Conservation (phyloP, 2,888 invertebrate genomes). For the Abrostola triplasia region DNA sequence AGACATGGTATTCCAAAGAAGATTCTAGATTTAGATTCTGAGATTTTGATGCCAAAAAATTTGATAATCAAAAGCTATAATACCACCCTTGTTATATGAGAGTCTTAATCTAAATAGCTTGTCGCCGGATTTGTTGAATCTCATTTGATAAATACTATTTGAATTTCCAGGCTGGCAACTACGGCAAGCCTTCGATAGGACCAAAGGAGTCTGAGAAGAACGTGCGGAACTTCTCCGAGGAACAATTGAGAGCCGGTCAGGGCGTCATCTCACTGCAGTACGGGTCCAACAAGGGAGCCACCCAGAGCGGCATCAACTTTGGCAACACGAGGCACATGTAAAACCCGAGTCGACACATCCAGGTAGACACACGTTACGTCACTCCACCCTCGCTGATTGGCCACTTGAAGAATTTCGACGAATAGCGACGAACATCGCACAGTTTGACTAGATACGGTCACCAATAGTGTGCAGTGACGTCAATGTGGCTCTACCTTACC, state of each 20-base stretch:
- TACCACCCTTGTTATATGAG: too few species aligned
- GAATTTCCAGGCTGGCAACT: constrained; percentile 91
- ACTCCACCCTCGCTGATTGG: constrained; percentile 2
- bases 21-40: too few species aligned
- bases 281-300: constrained; percentile 99
- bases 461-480: constrained; percentile 1
- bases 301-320: constrained; percentile 98
- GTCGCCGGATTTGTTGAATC: background rate
- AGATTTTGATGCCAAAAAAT: too few species aligned
- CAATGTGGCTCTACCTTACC: constrained; percentile 25
- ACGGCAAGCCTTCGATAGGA: constrained; percentile 96
- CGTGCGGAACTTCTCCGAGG: constrained; percentile 97
- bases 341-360: constrained; percentile 37
- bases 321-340: constrained; percentile 99
- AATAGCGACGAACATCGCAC: background rate
- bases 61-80: too few species aligned
- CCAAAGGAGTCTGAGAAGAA: constrained; percentile 99
- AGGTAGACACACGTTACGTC: constrained; percentile 6
- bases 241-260: constrained; percentile 97
- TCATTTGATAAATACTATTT: constrained; percentile 1
- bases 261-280: constrained; percentile 98
- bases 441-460: background rate
- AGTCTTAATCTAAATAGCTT: too few species aligned
- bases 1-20: too few species aligned
- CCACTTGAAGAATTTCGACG: constrained; percentile 3